Percentiles rank a stretch among this genome's conserved stretches.
phyloP scores from a whole-genome alignment of 1,140 invertebrate species.

The Eriocheir sinensis region DNA sequence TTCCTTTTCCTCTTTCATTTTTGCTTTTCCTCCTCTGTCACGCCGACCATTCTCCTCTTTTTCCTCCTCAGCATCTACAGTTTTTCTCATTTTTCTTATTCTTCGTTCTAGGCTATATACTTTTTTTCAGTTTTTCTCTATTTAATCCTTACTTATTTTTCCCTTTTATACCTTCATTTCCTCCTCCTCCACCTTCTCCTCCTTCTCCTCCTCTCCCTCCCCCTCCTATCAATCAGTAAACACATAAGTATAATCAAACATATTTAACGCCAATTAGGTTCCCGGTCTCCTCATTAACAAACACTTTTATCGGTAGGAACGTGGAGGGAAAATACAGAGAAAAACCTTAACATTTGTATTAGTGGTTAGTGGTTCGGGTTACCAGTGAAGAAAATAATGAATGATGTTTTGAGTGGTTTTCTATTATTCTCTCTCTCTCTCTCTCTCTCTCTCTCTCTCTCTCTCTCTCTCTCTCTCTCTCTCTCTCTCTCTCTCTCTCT shows the following conservation, averaged over 20 bases:
- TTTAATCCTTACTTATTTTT: too few species aligned
- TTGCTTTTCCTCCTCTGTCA: too few species aligned
- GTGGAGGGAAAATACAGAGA: background rate
- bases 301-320: background rate
- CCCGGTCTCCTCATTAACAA: background rate
- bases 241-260: background rate
- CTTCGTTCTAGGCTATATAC: too few species aligned
- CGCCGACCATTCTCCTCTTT: too few species aligned
- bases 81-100: too few species aligned
- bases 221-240: background rate
- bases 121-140: too few species aligned
- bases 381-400: background rate
- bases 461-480: slow-evolving; percentile 3
- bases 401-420: background rate
- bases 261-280: background rate
- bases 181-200: too few species aligned
- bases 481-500: too few species aligned
- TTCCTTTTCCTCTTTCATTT: too few species aligned
- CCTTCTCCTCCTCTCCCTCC: too few species aligned
- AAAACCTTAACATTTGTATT: background rate
- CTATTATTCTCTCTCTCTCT: background rate
- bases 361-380: background rate
- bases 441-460: slow-evolving; percentile 14
- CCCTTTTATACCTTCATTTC: too few species aligned
- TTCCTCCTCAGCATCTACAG: too few species aligned